These are phyloP conservation scores for Agapostemon virescens DNA, from an alignment of 2,888 invertebrate species.

Conservation along the genomic window DNA sequence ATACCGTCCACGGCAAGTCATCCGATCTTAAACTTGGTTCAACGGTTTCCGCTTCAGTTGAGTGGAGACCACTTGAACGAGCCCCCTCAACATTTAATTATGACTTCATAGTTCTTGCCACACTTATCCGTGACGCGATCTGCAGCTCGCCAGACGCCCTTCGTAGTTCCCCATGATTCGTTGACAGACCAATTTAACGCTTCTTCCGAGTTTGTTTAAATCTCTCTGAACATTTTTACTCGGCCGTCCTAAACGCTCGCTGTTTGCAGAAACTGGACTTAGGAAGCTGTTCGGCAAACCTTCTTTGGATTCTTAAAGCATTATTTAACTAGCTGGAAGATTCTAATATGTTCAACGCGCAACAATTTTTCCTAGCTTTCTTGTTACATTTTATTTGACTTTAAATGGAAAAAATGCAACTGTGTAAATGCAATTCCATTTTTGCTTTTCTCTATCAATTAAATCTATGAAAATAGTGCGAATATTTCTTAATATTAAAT, in stretches of 20 bases:
- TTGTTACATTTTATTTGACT: too few species aligned
- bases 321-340: too few species aligned
- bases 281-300: too few species aligned
- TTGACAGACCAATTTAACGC: neutral
- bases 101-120: slow-evolving; percentile 32
- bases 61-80: slow-evolving; percentile 16
- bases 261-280: neutral
- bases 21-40: slow-evolving; percentile 2
- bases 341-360: too few species aligned
- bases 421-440: too few species aligned
- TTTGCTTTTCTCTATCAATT: too few species aligned
- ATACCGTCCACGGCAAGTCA: neutral
- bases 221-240: neutral
- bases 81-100: slow-evolving; percentile 8
- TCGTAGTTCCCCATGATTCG: neutral
- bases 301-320: too few species aligned
- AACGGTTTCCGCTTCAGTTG: neutral
- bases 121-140: slow-evolving; percentile 29
- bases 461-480: too few species aligned
- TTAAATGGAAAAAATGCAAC: too few species aligned
- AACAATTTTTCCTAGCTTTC: too few species aligned
- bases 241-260: neutral
- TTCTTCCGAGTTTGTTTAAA: neutral
- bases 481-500: too few species aligned
- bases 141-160: neutral